These are phyloP conservation scores for Laticauda colubrina DNA, from an alignment of 2,113 vertebrate species.

Conservation along the genomic window DNA sequence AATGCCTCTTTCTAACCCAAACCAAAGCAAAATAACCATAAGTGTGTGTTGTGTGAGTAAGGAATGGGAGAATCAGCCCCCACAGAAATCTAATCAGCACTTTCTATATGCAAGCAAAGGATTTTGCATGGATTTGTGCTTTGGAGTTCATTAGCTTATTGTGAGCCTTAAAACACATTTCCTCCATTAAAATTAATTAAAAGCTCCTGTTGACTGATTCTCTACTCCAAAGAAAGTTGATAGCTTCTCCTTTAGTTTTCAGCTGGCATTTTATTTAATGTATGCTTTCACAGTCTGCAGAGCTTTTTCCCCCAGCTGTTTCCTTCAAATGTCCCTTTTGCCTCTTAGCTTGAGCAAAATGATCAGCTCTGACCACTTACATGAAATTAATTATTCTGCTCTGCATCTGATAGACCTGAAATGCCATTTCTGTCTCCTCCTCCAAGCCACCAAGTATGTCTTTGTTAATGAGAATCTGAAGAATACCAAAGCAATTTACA, in stretches of 20 bases:
- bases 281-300: not conserved
- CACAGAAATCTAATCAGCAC: constrained; percentile 66
- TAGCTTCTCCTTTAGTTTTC: constrained; percentile 44
- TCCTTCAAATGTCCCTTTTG: not conserved
- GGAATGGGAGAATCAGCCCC: constrained; percentile 47
- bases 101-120: constrained; percentile 53
- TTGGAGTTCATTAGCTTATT: constrained; percentile 72
- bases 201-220: constrained; percentile 65
- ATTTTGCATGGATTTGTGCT: constrained; percentile 71
- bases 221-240: constrained; percentile 45
- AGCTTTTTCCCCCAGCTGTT: not conserved
- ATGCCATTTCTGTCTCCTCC: constrained; percentile 1
- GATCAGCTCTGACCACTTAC: constrained; percentile 5
- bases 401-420: constrained; percentile 16
- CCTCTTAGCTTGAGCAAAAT: not conserved
- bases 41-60: not conserved
- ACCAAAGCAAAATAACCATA: not conserved
- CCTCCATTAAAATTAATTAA: constrained; percentile 74
- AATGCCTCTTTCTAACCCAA: not conserved
- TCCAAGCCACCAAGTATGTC: not conserved
- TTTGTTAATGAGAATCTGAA: constrained; percentile 8
- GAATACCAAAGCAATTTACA: constrained; percentile 27
- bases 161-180: constrained; percentile 69
- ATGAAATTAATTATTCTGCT: constrained; percentile 17
- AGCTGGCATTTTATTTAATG: constrained; percentile 36